Conservation (phyloP, 2,888 invertebrate genomes). For the Pseudococcus longispinus region DNA sequence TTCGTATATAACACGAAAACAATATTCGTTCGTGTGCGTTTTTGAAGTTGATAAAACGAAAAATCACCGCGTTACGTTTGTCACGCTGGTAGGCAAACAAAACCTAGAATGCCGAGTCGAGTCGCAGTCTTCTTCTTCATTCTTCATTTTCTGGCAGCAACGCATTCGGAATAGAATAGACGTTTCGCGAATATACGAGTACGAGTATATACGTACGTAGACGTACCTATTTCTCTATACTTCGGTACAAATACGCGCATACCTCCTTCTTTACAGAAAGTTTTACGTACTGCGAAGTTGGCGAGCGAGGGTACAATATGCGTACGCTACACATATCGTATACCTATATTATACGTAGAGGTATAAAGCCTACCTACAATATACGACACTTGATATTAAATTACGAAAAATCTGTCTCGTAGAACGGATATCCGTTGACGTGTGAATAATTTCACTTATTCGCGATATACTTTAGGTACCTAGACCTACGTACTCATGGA, state of each 20-base stretch:
- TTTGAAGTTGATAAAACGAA: constrained; percentile 7
- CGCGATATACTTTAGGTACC: neutral
- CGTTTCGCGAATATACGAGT: neutral
- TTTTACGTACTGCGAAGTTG: neutral
- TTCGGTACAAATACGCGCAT: neutral
- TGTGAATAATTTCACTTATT: constrained; percentile 28
- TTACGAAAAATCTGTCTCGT: constrained; percentile 26
- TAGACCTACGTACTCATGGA: neutral
- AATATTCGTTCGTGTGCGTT: neutral
- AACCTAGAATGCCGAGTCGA: neutral
- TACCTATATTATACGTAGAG: neutral
- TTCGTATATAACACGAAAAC: neutral
- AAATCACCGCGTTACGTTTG: neutral
- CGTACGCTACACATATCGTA: neutral
- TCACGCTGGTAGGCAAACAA: constrained; percentile 14
- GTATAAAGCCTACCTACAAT: neutral
- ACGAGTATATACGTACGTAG: too few species aligned
- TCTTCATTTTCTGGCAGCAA: constrained; percentile 6
- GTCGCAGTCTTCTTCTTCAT: constrained; percentile 9
- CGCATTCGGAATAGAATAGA: constrained; percentile 13
- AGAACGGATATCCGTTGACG: constrained; percentile 24
- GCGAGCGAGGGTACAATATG: neutral
- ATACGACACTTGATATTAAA: constrained; percentile 31
- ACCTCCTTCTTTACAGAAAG: neutral
- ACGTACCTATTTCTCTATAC: neutral